Percentiles rank a stretch among this genome's conserved stretches.
Conservation (phyloP, 53 echinoderm and acorn worm species). For the Apostichopus leukothele region DNA sequence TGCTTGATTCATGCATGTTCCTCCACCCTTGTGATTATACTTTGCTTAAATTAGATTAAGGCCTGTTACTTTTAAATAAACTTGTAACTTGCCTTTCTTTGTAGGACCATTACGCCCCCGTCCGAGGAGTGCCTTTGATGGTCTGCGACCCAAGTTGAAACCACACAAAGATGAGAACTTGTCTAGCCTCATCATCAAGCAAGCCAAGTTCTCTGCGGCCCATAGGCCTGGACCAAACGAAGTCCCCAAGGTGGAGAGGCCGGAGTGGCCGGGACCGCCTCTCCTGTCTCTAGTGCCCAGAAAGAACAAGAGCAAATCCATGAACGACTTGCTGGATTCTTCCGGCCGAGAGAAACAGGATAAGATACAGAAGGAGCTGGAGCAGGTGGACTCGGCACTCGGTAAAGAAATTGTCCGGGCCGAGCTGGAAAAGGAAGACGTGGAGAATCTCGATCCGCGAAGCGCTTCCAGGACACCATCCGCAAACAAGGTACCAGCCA, state of each 20-base stretch:
- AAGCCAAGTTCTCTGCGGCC: constrained; percentile 84
- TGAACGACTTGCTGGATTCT: constrained; percentile 67
- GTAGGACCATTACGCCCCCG: constrained; percentile 54
- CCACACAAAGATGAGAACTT: constrained; percentile 85
- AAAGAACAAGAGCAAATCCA: constrained; percentile 74
- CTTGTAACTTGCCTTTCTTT: neutral
- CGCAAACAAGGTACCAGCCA: constrained; percentile 78
- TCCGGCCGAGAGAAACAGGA: constrained; percentile 61
- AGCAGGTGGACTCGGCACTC: constrained; percentile 77
- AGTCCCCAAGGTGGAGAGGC: constrained; percentile 82
- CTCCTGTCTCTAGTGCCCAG: constrained; percentile 59
- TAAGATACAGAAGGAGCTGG: constrained; percentile 54
- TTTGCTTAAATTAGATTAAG: too few relatives aligned
- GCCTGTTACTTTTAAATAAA: too few relatives aligned
- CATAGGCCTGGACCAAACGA: constrained; percentile 78
- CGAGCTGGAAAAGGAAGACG: constrained; percentile 69
- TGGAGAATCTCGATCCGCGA: constrained; percentile 85
- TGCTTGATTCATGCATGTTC: too few relatives aligned
- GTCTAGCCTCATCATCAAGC: constrained; percentile 72
- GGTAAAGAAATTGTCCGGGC: constrained; percentile 80
- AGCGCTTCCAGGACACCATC: constrained; percentile 89
- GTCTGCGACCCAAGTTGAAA: constrained; percentile 79
- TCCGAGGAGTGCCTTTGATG: constrained; percentile 86
- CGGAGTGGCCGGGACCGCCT: constrained; percentile 92
- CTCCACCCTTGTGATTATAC: too few relatives aligned